Evolutionary conservation across 64 coral and sea anemone genomes (phyloP).

Genomic region (Cladopsammia gracilis): DNA sequence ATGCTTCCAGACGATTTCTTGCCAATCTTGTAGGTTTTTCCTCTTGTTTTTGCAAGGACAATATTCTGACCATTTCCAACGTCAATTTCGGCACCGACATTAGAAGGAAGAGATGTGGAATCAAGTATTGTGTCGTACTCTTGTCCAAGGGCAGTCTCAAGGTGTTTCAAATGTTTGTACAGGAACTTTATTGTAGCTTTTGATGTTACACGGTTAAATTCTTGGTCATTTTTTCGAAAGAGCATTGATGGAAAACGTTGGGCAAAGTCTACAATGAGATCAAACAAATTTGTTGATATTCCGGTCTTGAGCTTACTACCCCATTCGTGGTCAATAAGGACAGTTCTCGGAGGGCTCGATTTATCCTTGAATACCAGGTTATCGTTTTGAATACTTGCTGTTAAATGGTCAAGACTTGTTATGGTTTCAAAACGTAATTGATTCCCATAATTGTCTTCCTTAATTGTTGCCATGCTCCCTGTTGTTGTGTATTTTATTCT

Average conservation of each 20-base stretch:
- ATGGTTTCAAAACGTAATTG: constrained; percentile 11
- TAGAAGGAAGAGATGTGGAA: neutral
- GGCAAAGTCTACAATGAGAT: neutral
- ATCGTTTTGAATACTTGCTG: constrained; percentile 18
- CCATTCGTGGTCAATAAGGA: constrained; percentile 17
- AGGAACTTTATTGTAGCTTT: neutral
- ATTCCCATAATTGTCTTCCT: constrained; percentile 16
- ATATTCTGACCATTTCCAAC: constrained; percentile 20
- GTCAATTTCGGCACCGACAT: neutral
- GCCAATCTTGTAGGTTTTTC: constrained; percentile 21
- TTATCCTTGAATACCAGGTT: constrained; percentile 27
- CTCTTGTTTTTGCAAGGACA: constrained; percentile 18
- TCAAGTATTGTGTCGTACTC: neutral
- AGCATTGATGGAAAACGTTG: neutral
- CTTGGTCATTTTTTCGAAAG: constrained; percentile 9
- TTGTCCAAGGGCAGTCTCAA: constrained; percentile 7
- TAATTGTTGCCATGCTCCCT: constrained; percentile 25
- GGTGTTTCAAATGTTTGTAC: neutral
- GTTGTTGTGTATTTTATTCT: constrained; percentile 19
- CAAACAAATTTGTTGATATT: neutral
- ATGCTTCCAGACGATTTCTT: constrained; percentile 13
- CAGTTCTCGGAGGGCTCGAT: neutral
- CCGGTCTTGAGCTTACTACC: neutral
- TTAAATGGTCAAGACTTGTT: neutral
- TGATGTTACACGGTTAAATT: neutral